Evolutionary conservation across 2,888 invertebrate species (phyloP).

Genomic region (Eristalinus sepulchralis): DNA sequence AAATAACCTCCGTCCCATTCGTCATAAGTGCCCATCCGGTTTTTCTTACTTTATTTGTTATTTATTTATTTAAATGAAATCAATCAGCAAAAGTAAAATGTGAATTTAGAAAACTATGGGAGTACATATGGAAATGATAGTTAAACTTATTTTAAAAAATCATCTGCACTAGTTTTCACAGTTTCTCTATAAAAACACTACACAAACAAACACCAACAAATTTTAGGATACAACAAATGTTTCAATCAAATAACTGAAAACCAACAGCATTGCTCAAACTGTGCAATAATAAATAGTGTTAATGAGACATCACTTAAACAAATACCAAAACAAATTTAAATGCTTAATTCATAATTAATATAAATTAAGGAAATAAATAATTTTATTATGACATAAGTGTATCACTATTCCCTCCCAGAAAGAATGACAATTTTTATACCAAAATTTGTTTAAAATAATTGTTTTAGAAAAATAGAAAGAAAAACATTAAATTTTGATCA

Average conservation of each 20-base stretch:
- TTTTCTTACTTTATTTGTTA: neutral
- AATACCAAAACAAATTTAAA: neutral
- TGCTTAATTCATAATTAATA: neutral
- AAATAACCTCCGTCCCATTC: neutral
- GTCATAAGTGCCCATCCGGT: slow-evolving; percentile 50
- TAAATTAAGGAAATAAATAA: neutral
- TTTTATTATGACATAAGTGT: neutral
- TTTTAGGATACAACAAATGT: neutral
- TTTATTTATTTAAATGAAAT: neutral
- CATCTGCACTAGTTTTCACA: neutral
- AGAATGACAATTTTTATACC: slow-evolving; percentile 21
- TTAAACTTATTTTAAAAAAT: neutral
- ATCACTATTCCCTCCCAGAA: slow-evolving; percentile 8
- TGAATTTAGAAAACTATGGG: neutral
- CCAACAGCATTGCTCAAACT: slow-evolving; percentile 28
- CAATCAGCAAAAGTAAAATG: slow-evolving; percentile 3
- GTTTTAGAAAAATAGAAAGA: neutral
- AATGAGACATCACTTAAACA: slow-evolving; percentile 21
- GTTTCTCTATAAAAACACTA: neutral
- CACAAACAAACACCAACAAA: slow-evolving; percentile 1
- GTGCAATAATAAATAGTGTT: slow-evolving; percentile 19
- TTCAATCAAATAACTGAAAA: neutral
- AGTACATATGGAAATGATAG: neutral
- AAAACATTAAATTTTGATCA: neutral
- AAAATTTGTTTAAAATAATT: slow-evolving; percentile 3